Evolutionary conservation across 2,888 invertebrate species (phyloP), one percentile per base, ranked within the genome.

Genomic region (Tetranychus piercei): DNA sequence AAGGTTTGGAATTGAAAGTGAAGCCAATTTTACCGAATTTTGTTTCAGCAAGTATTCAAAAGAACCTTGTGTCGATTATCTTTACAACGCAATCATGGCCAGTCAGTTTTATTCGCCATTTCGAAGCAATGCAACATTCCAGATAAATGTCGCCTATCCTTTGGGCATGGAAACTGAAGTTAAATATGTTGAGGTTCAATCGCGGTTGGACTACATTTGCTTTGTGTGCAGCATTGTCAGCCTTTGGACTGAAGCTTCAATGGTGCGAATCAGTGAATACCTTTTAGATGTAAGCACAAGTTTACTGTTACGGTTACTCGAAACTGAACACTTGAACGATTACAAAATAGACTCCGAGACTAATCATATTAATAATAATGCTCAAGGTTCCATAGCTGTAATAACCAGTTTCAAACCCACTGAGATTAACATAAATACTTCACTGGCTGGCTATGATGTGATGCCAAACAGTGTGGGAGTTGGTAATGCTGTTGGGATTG

Each of bases 91-190:
- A 20, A 23, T 69, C 8, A 23, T 20, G 9, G 69, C 69, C 34
- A 20, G 20, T 20, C 69, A 69, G 20, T 55, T 55, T 55, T 15
- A 15, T 55, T 55, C 55, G 2, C 69, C 69, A 2, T 69, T 69
- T 23, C 20, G 20, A 1, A 8, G 4, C 11, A 69, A 69, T 20
- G 5, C 18, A 23, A 69, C 69, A 1, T 69, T 23, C 3, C 69
- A 69, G 34, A 69, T 69, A 20, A 69, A 69, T 22, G 69, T 69
- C 11, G 69, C 69, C 22, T 69, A 23, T 69, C 69, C 69, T 11
- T 22, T 69, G n/a, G 69, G 69, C 18, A 69, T 23, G 34, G 20
- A 23, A 11, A 69, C 69, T 1, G 22, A 9, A 9, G 69, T 69
- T 20, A 8, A 69, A 9, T 69, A 69, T 69, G 22, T 20, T 5